phyloP scores from a whole-genome alignment of 2,797 vertebrate species.

The Malurus leucopterus region DNA sequence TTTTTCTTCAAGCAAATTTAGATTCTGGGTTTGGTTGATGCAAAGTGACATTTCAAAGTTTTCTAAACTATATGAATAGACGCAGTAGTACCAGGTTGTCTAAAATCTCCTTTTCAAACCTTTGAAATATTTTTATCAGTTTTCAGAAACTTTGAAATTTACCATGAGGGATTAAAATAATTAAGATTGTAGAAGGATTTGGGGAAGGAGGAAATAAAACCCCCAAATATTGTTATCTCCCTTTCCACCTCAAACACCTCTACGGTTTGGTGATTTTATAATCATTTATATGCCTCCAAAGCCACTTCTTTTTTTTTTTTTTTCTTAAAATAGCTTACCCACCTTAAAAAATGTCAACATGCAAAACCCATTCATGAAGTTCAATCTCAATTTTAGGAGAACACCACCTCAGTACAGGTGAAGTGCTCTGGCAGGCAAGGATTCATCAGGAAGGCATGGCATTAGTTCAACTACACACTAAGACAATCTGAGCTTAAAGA shows the following conservation, averaged over 20 bases:
- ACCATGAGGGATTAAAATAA: not conserved
- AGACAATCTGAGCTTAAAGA: not conserved
- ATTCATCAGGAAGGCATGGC: accelerated
- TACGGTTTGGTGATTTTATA: not conserved
- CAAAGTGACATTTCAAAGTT: not conserved
- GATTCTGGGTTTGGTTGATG: not conserved
- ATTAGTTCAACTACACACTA: accelerated
- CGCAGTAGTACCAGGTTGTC: not conserved
- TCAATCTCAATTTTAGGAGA: not conserved
- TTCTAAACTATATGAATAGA: not conserved
- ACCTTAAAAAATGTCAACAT: not conserved
- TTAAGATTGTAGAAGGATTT: not conserved
- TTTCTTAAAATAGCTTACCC: not conserved
- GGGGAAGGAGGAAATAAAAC: not conserved
- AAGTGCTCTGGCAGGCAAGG: not conserved
- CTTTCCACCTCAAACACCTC: not conserved
- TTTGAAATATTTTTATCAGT: not conserved
- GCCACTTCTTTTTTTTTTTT: accelerated
- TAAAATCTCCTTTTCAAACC: not conserved
- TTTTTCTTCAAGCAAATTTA: not conserved
- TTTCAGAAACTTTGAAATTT: not conserved
- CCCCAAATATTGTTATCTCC: not conserved
- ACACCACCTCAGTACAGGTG: not conserved
- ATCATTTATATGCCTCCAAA: not conserved
- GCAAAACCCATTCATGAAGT: not conserved